Conservation (phyloP, 2,797 vertebrate species). For the Pyrocephalus nanus region DNA sequence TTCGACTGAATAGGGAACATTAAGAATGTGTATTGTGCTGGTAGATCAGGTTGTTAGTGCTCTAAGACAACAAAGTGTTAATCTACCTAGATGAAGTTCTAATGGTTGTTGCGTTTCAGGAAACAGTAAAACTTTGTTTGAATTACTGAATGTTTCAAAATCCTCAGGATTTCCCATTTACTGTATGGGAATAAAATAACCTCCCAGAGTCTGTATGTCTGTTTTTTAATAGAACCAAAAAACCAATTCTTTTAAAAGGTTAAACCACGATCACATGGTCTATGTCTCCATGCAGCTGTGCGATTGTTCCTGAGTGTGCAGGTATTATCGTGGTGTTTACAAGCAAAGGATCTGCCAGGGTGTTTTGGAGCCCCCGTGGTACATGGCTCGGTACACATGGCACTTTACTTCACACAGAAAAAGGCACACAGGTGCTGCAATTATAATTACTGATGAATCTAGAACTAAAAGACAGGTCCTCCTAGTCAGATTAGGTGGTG, state of each 20-base stretch:
- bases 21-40: neutral
- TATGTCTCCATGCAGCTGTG: neutral
- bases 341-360: neutral
- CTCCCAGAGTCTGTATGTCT: neutral
- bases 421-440: neutral
- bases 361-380: neutral
- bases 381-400: neutral
- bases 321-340: neutral
- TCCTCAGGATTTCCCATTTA: neutral
- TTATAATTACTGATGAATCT: neutral
- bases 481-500: neutral
- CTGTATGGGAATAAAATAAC: neutral
- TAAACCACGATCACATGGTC: neutral
- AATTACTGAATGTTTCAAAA: neutral
- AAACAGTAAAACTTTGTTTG: slow-evolving; percentile 11
- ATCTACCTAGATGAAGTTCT: neutral
- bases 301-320: neutral
- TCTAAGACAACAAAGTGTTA: neutral
- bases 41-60: neutral
- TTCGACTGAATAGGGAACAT: neutral
- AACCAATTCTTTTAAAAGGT: neutral
- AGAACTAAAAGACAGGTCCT: neutral
- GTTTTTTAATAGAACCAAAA: neutral
- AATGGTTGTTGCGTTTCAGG: neutral
- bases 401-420: neutral